phyloP scores from a whole-genome alignment of 2,888 invertebrate genomes.

The Allacma fusca region DNA sequence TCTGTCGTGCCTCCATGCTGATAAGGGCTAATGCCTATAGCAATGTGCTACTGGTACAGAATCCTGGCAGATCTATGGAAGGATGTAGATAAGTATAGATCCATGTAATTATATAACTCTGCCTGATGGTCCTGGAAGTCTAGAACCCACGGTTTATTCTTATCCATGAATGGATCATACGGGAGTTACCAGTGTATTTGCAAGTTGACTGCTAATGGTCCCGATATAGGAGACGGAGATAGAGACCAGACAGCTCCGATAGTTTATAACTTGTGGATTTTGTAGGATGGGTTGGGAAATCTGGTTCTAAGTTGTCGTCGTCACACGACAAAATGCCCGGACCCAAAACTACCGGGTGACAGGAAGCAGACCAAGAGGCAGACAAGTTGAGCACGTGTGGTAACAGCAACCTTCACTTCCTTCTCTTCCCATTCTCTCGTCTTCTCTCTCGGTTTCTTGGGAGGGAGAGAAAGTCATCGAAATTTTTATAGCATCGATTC shows the following conservation, averaged over 20 bases:
- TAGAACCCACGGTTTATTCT: neutral
- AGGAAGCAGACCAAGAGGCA: constrained; percentile 24
- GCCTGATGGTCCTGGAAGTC: neutral
- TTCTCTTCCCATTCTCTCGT: constrained; percentile 3
- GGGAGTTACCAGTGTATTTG: no score
- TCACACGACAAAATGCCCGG: constrained; percentile 4
- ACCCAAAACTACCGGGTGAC: constrained; percentile 18
- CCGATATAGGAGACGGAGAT: neutral
- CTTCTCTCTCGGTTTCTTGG: constrained; percentile 2
- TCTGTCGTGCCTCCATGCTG: no score
- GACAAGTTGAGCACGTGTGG: constrained; percentile 20
- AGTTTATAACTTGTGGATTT: constrained; percentile 8
- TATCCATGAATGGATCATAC: no score
- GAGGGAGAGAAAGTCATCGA: neutral
- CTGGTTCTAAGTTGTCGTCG: constrained; percentile 4
- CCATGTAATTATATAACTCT: no score
- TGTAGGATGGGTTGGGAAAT: constrained; percentile 4
- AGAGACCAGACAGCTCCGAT: neutral
- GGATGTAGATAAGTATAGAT: no score
- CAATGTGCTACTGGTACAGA: no score
- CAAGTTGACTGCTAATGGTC: neutral
- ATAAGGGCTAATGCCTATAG: no score
- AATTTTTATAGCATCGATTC: constrained; percentile 12
- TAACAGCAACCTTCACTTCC: constrained; percentile 17
- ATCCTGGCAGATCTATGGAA: no score